Base-by-base conservation (phyloP, 1,140 invertebrate genomes). In the Neoseiulus cucumeris region DNA sequence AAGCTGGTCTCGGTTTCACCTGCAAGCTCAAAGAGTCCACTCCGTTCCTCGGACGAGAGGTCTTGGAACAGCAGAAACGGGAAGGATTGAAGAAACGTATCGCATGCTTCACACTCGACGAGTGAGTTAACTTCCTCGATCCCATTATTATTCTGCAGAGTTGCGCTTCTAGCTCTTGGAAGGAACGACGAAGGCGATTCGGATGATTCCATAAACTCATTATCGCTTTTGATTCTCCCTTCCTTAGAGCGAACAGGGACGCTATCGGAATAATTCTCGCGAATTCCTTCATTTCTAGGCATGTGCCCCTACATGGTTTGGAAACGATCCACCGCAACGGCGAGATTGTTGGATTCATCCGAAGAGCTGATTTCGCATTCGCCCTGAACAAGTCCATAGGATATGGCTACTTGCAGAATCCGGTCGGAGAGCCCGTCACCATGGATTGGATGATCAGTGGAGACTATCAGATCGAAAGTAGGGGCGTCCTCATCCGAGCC, bases 241-340 rank as follows among this genome's bases (percentile, higher is more conserved):
- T n/a, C n/a, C n/a, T n/a, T n/a, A n/a, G n/a, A n/a, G n/a, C n/a
- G n/a, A n/a, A n/a, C n/a, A n/a, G n/a, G n/a, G n/a, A n/a, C n/a
- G n/a, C n/a, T n/a, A n/a, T n/a, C n/a, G n/a, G n/a, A n/a, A n/a
- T n/a, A n/a, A n/a, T n/a, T n/a, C n/a, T n/a, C n/a, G n/a, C n/a
- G 33, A 39, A 39, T 66, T 59, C 42, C 12, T 64, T 42, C 39
- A 0, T 47, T 69, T 68, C 30, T 64, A 82, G 80, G 9, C 74
- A 82, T 75, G 75, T 86, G 17, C 82, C 86, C 18, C 71, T 93
- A 22, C 87, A 85, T 79, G 88, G 89, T 5, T 76, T 88, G 67
- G 89, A 93, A 79, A 82, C 83, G 0, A 84, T 93, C 71, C 87
- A 82, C 73, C 82, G 87, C 72, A 82, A 92, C 74, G 83, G 82